Evolutionary conservation across 2,113 vertebrate genomes (phyloP), one percentile per base, ranked within the genome.

Genomic region (Gallinago jamesoni): DNA sequence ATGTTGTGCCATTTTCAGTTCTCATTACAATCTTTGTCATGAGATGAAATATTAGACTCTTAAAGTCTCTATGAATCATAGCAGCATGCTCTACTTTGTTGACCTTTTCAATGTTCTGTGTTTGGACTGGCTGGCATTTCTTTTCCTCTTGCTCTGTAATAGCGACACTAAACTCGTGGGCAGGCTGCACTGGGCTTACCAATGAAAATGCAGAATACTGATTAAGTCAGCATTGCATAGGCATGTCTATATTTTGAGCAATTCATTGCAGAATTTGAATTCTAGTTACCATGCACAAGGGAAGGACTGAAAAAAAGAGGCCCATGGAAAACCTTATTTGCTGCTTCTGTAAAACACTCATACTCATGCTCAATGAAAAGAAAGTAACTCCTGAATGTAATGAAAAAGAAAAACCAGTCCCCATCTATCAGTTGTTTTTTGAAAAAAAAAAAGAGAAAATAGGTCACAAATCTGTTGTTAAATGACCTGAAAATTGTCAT

Each of bases 31-130:
- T 97, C 94, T 98, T 97, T 97, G 96, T 98, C 96, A 96, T 90
- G 94, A 94, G 94, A 98, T 98, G 98, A 98, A 98, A 98, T 98
- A 98, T 98, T 97, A 97, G 94, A 96, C 97, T 96, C 96, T 97
- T 98, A 98, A 98, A 98, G 96, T 97, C 97, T 97, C 96, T 97
- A 96, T 97, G 98, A 98, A 98, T 98, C 97, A 98, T 95, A 98
- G 96, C 84, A 94, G 87, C 91, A 90, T 97, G 97, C 96, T 97
- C 93, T 97, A 96, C 95, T 90, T 92, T 83, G 94, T 87, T 98
- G 98, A 98, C 98, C 98, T 98, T 98, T 98, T 98, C 87, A 98
- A 97, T 98, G 98, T 98, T 98, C 98, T 97, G 90, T 89, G 80
- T 97, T 98, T 97, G 98, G 97, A 98, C 97, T 98, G 98, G 97